phyloP scores from a whole-genome alignment of 2,888 invertebrate species.

The Melipona bicolor region DNA sequence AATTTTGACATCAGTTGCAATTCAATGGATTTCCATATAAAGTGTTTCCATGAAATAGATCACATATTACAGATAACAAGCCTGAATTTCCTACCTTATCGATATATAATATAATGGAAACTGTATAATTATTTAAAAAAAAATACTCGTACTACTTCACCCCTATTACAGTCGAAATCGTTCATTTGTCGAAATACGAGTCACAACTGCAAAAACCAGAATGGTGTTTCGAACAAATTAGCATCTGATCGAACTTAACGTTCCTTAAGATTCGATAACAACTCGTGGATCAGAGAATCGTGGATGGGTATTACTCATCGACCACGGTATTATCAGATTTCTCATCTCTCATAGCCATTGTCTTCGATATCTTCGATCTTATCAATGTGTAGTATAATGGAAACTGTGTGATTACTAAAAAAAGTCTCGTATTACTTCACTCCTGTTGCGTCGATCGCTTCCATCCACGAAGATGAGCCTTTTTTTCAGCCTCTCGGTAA shows the following conservation, averaged over 20 bases:
- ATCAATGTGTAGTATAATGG: slow-evolving; percentile 1
- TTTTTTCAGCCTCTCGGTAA: not conserved
- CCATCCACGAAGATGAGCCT: not conserved
- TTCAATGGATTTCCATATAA: no score
- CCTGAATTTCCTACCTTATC: slow-evolving; percentile 5
- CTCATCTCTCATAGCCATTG: slow-evolving; percentile 5
- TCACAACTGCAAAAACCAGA: no score
- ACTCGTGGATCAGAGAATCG: slow-evolving; percentile 17
- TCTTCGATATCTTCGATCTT: not conserved
- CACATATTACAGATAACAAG: no score
- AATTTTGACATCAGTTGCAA: no score
- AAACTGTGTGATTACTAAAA: not conserved
- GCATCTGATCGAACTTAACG: not conserved
- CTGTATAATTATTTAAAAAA: not conserved
- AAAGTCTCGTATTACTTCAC: not conserved
- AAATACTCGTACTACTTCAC: not conserved
- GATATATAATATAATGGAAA: not conserved
- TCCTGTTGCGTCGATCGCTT: not conserved
- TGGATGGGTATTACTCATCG: slow-evolving; percentile 28
- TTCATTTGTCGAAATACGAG: no score
- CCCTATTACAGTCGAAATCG: not conserved
- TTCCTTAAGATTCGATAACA: slow-evolving; percentile 38
- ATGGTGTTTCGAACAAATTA: no score
- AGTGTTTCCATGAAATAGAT: no score
- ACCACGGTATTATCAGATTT: slow-evolving; percentile 36